Evolutionary conservation across 1,140 invertebrate species (phyloP).

Genomic region (honey bee (Apis mellifera)): Amel_HAv3.1 CM009945.2:2802501-2803000

Average conservation of each 20-base stretch:
- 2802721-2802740: conserved; percentile 40
- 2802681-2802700: conserved; percentile 61
- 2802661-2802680: conserved; percentile 63
- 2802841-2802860: conserved; percentile 2
- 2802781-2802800: conserved; percentile 2
- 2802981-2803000: conserved; percentile 41
- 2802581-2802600: conserved; percentile 56
- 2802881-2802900: background rate
- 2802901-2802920: conserved; percentile 4
- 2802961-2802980: conserved; percentile 36
- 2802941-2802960: conserved; percentile 31
- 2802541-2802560: conserved; percentile 46
- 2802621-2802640: conserved; percentile 60
- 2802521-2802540: conserved; percentile 32
- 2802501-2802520: conserved; percentile 38
- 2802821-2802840: conserved; percentile 3
- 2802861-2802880: conserved; percentile 21
- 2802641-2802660: conserved; percentile 66
- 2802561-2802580: conserved; percentile 53
- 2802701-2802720: conserved; percentile 52
- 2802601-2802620: conserved; percentile 51
- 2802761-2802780: conserved; percentile 12
- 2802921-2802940: background rate
- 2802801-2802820: background rate
- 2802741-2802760: conserved; percentile 16